phyloP scores from a whole-genome alignment of 2,797 vertebrate species.

The Enteromius thamalakanensis region DNA sequence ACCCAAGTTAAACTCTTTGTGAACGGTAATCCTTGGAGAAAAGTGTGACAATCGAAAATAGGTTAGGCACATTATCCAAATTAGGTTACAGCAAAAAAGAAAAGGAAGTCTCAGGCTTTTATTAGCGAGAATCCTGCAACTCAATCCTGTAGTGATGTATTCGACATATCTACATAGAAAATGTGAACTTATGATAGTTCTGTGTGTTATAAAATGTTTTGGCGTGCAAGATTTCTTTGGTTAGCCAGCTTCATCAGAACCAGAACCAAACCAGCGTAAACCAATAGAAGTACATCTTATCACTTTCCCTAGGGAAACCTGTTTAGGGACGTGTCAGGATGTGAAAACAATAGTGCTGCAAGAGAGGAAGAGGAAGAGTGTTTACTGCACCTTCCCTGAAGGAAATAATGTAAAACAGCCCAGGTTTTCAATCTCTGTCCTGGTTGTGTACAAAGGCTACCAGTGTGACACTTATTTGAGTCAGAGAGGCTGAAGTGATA shows the following conservation, averaged over 20 bases:
- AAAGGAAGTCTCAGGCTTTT: background rate
- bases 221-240: background rate
- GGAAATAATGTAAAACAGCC: slow-evolving; percentile 41
- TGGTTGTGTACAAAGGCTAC: background rate
- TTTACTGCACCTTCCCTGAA: slow-evolving; percentile 48
- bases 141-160: background rate
- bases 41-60: background rate
- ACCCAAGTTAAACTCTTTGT: slow-evolving; percentile 12
- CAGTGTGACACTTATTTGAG: background rate
- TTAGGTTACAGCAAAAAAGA: background rate
- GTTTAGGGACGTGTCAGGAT: slow-evolving; percentile 14
- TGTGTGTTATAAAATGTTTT: background rate
- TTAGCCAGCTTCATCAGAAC: slow-evolving; percentile 3
- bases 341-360: slow-evolving; percentile 37
- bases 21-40: background rate
- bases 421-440: background rate
- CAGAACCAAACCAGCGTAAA: slow-evolving; percentile 2
- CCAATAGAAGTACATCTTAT: background rate
- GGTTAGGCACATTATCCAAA: background rate
- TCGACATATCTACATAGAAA: background rate
- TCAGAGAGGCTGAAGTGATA: background rate
- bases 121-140: background rate
- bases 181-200: background rate
- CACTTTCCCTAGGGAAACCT: background rate
- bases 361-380: slow-evolving; percentile 26